Conservation (phyloP, 2,797 vertebrate species). For the Dipus sagitta region DNA sequence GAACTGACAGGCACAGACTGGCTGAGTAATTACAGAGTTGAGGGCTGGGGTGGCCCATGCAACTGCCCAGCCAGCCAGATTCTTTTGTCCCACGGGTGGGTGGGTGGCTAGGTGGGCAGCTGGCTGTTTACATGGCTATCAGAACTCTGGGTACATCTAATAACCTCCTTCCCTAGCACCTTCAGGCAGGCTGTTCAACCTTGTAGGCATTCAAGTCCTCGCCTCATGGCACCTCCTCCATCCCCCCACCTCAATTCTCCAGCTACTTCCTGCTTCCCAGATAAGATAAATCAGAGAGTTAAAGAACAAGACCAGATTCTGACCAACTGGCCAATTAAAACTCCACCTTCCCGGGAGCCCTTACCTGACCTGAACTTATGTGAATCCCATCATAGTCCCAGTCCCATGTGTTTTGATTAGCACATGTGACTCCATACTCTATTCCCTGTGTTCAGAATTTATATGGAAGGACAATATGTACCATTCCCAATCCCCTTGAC, state of each 20-base stretch:
- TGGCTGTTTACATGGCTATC: conserved; percentile 46
- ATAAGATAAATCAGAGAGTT: background rate
- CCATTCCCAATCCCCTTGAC: background rate
- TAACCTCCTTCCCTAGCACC: background rate
- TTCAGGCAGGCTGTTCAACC: background rate
- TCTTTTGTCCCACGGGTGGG: conserved; percentile 37
- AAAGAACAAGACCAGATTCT: conserved; percentile 37
- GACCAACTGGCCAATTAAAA: background rate
- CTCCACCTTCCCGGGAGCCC: background rate
- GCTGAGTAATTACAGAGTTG: conserved; percentile 69
- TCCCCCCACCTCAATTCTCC: background rate
- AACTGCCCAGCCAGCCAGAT: conserved; percentile 62
- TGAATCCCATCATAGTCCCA: background rate
- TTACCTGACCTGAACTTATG: background rate
- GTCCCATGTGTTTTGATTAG: background rate
- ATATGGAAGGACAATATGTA: background rate
- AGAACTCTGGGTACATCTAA: background rate
- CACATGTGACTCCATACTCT: background rate
- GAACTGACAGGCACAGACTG: conserved; percentile 68
- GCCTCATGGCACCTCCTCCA: background rate
- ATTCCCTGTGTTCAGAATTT: background rate
- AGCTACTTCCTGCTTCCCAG: background rate
- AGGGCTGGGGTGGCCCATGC: conserved; percentile 60
- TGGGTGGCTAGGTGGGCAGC: conserved; percentile 32
- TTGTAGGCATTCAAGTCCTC: background rate